Evolutionary conservation across 2,888 invertebrate genomes (phyloP), one percentile per base, ranked within the genome.

Genomic region (Cephus rjabovi): DNA sequence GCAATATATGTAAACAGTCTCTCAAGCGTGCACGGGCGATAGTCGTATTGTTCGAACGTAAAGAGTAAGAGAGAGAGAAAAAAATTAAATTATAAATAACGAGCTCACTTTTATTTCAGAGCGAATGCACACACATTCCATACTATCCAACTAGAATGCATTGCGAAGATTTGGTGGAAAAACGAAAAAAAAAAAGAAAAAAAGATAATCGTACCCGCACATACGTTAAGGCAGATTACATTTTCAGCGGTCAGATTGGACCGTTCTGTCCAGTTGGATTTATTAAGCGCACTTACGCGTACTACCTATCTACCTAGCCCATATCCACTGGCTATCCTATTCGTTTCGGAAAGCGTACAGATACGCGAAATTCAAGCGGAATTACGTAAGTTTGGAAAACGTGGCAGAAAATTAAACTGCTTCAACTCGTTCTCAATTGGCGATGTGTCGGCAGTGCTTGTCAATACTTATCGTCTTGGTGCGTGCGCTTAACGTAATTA

Each of bases 181-280:
- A 34, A 34, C 12, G 35, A 33, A 70, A 56, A 79, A 79, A 81
- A 79, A 75, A 83, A 79, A 81, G 79, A 75, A 83, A 81, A 82
- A 82, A 82, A 85, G 83, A 35, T 35, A 35, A 35, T 84, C 83
- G 80, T 83, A 80, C 81, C 80, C 81, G 78, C 80, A 81, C 82
- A 82, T 83, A 84, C 83, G 83, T 85, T 84, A 84, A 85, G 83
- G 81, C 78, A 85, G 83, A 85, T 85, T 84, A 85, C 84, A 83
- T 82, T 83, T 85, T 83, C 81, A 74, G 56, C 79, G 82, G 78
- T 56, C 83, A 81, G 84, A 85, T 85, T 83, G 80, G 77, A 76
- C 75, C 69, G 81, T 82, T 83, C 81, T 82, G 80, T 82, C 81
- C 68, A 15, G 81, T 69, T 81, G 81, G 84, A 85, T 85, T 85